Percentiles rank a stretch among this genome's conserved stretches.
Evolutionary conservation across 2,888 invertebrate genomes (phyloP).

Genomic region (Acronicta leporina): DNA sequence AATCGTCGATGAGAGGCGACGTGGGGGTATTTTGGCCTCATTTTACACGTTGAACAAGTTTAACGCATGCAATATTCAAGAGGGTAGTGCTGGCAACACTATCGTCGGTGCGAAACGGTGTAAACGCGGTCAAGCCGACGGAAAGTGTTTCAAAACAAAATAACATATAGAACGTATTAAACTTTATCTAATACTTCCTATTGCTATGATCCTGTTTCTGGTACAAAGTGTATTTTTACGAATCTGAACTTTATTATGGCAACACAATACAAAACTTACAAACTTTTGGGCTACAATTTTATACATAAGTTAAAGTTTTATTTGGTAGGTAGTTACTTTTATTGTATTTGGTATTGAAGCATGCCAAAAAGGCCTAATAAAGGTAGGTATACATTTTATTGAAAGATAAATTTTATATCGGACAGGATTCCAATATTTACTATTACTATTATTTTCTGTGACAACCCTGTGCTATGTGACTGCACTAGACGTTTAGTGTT

Average conservation of each 20-base stretch:
- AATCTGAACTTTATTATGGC: neutral
- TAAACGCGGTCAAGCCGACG: slow-evolving; percentile 33
- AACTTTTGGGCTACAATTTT: too few relatives aligned
- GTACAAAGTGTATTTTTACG: neutral
- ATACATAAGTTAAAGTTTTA: too few relatives aligned
- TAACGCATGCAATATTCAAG: slow-evolving; percentile 61
- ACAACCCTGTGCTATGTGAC: too few relatives aligned
- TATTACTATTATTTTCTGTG: too few relatives aligned
- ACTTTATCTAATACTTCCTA: neutral
- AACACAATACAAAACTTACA: too few relatives aligned
- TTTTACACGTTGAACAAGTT: slow-evolving; percentile 57
- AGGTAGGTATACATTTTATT: too few relatives aligned
- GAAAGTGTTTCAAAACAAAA: slow-evolving; percentile 38
- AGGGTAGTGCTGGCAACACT: slow-evolving; percentile 47
- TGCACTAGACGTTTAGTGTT: too few relatives aligned
- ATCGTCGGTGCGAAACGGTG: slow-evolving; percentile 27
- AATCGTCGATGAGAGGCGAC: slow-evolving; percentile 36
- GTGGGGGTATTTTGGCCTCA: slow-evolving; percentile 38
- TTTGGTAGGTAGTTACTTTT: too few relatives aligned
- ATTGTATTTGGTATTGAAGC: too few relatives aligned
- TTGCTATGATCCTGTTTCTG: neutral
- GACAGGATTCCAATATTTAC: too few relatives aligned
- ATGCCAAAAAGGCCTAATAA: too few relatives aligned
- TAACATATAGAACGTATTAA: neutral
- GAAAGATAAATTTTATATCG: too few relatives aligned